These are phyloP conservation scores for Heliocidaris tuberculata DNA, from an alignment of 35 echinoderm and acorn worm species.

Conservation along the genomic window DNA sequence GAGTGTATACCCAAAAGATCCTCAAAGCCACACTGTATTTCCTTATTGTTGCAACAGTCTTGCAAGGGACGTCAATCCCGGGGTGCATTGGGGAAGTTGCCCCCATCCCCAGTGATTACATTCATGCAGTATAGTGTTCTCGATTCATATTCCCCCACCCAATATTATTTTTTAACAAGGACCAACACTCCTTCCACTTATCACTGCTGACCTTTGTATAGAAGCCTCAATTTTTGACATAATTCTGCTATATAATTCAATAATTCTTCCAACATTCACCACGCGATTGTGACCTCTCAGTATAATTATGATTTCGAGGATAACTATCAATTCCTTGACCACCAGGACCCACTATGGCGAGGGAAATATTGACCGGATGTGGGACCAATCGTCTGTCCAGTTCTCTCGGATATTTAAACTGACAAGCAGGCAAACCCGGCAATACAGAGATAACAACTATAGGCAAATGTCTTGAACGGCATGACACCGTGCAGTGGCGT, in stretches of 20 bases:
- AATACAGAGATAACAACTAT: constrained; percentile 16
- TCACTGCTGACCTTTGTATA: too few species aligned
- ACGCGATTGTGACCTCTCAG: neutral
- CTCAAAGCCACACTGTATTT: too few species aligned
- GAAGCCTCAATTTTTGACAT: too few species aligned
- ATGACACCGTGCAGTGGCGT: neutral
- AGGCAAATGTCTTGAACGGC: neutral
- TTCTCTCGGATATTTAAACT: constrained; percentile 25
- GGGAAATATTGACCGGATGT: constrained; percentile 17
- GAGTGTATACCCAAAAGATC: too few species aligned
- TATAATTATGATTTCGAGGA: constrained; percentile 1
- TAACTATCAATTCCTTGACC: neutral
- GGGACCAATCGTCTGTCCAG: neutral
- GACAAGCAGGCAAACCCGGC: neutral
- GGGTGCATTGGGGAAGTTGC: too few species aligned
- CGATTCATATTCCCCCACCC: too few species aligned
- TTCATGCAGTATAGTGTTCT: too few species aligned
- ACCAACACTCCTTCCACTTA: too few species aligned
- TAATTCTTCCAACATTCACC: neutral
- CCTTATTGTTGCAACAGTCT: too few species aligned
- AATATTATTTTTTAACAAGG: too few species aligned
- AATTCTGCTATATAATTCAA: neutral
- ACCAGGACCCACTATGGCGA: neutral
- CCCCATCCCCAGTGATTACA: too few species aligned
- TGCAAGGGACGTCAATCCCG: too few species aligned